These are phyloP conservation scores for Entelurus aequoreus DNA, from an alignment of 2,113 vertebrate species.

Conservation along the genomic window DNA sequence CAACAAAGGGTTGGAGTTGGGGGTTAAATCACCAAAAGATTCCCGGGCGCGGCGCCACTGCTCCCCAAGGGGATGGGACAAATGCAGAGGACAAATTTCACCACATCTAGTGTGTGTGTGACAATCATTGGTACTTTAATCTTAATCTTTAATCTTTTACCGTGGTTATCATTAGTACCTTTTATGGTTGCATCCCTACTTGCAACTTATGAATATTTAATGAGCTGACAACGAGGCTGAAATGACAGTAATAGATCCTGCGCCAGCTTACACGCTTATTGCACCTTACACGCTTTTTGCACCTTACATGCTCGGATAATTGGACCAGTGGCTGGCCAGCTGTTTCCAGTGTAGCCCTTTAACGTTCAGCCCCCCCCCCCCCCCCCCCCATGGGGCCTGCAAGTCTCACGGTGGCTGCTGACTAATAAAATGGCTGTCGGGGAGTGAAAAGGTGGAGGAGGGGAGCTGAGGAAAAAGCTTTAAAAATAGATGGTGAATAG, in stretches of 20 bases:
- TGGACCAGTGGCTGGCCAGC: constrained; percentile 31
- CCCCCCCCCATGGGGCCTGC: constrained; percentile 1
- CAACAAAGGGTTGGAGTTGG: too few species aligned
- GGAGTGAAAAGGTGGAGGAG: constrained; percentile 18
- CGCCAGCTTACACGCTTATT: constrained; percentile 34
- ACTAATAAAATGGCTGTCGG: constrained; percentile 32
- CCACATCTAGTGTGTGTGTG: too few species aligned
- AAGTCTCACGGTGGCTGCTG: constrained; percentile 7
- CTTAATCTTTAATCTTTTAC: too few species aligned
- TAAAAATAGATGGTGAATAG: constrained; percentile 50
- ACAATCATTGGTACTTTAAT: too few species aligned
- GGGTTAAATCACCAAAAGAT: too few species aligned
- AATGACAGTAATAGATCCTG: constrained; percentile 25
- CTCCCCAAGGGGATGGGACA: too few species aligned
- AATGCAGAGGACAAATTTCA: too few species aligned
- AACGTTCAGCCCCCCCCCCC: constrained; percentile 23
- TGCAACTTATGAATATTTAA: constrained; percentile 34
- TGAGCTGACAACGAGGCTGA: constrained; percentile 23
- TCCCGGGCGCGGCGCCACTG: too few species aligned
- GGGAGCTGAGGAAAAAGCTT: constrained; percentile 5
- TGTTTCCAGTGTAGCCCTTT: constrained; percentile 37
- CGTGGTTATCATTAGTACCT: too few species aligned
- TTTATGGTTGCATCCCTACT: too few species aligned
- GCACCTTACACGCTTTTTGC: constrained; percentile 41
- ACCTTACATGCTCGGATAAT: too few species aligned